Percentiles rank a stretch among this genome's conserved stretches.
Evolutionary conservation across 2,113 vertebrate genomes (phyloP).

Genomic region (Petrocephalus microphthalmus): DNA sequence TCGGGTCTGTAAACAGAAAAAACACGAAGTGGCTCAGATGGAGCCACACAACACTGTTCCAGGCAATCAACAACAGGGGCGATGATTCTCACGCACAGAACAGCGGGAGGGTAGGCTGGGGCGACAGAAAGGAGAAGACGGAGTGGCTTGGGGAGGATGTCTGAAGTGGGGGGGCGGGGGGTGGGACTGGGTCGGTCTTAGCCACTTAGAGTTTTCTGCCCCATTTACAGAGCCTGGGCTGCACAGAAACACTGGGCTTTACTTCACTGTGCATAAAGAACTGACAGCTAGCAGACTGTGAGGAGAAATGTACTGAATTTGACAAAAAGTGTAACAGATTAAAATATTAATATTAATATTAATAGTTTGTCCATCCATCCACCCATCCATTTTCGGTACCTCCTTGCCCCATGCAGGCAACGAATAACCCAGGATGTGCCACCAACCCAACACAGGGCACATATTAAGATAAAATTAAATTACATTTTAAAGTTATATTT

Average conservation of each 20-base stretch:
- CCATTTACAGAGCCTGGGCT: neutral
- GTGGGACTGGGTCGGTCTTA: neutral
- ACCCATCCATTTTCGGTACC: neutral
- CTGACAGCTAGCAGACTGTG: neutral
- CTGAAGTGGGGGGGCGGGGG: neutral
- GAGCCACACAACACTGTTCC: neutral
- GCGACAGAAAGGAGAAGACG: neutral
- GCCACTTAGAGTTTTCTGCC: neutral
- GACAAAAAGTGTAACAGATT: neutral
- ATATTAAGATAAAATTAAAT: neutral
- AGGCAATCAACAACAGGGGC: neutral
- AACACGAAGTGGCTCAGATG: neutral
- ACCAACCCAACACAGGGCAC: neutral
- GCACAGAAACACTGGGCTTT: no score
- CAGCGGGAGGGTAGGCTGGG: neutral
- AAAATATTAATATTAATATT: neutral
- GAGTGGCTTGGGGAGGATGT: neutral
- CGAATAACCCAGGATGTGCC: neutral
- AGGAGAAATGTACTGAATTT: neutral
- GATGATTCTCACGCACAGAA: neutral
- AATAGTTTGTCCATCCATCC: neutral
- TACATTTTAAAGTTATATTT: neutral
- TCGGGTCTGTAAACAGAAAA: neutral
- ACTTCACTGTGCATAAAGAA: neutral
- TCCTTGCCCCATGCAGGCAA: neutral